Base-by-base conservation (phyloP, 2,113 vertebrate genomes). In the Alouatta palliata region DNA sequence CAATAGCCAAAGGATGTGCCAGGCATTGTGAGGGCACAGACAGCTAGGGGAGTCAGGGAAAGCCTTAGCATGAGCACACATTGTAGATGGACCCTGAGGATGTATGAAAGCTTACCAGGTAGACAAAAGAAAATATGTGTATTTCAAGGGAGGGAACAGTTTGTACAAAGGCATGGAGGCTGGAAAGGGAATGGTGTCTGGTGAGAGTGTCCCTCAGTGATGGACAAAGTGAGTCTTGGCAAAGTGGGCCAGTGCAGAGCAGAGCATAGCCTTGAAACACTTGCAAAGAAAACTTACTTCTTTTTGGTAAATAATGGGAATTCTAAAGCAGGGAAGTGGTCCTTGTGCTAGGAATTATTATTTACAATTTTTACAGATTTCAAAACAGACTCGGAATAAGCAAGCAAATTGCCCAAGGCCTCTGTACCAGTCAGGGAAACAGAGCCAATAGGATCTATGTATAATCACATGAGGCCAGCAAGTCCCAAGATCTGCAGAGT, bases 331-430 rank as follows among this genome's bases (percentile, higher is more conserved):
- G 61, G 49, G 70, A 95, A 83, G 47, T 93, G 16, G 37, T 52
- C 47, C 58, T 96, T 73, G 12, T 43, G 58, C 25, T 87, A 94
- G 58, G 17, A 93, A 94, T 81, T 71, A 54, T 81, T 75, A 56
- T 68, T 85, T 95, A 14, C 1, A 52, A 61, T 91, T 91, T 64
- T 82, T 35, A 66, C 17, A 47, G 71, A 91, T 87, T 96, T 97
- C 79, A 89, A 77, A 94, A 91, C 8, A 89, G 64, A 21, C 83
- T 85, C 71, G 37, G 71, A 90, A 37, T 49, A 43, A 96, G 70
- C 35, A 87, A 90, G 85, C 70, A 96, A 81, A 73, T 66, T 95
- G 35, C 54, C 52, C 71, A 77, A 85, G 82, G 12, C 45, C 35
- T 91, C 87, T 66, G 27, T 84, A 20, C 47, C 23, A 71, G 40